Evolutionary conservation across 2,113 vertebrate genomes (phyloP).

Genomic region (Otus sunia): DNA sequence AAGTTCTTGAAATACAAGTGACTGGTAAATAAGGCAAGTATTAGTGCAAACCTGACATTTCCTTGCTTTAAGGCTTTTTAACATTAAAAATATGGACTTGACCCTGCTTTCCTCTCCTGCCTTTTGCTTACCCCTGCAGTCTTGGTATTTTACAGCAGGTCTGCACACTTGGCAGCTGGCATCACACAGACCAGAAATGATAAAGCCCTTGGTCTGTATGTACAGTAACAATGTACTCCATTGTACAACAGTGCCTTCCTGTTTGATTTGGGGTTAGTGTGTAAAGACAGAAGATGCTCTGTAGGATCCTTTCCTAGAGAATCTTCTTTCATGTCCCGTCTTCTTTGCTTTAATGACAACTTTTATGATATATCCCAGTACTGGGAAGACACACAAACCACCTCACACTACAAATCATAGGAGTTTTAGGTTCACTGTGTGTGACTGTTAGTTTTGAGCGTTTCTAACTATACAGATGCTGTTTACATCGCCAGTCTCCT

Average conservation of each 20-base stretch:
- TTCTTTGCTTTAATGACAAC: not conserved
- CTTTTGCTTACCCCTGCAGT: not conserved
- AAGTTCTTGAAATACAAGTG: not conserved
- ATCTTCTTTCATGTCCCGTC: not conserved
- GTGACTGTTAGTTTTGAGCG: not conserved
- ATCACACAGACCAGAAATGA: not conserved
- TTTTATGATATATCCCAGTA: not conserved
- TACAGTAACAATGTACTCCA: not conserved
- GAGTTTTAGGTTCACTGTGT: not conserved
- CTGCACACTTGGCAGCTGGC: not conserved
- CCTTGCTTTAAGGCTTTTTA: not conserved
- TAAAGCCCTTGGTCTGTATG: not conserved
- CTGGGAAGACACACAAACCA: not conserved
- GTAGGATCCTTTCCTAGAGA: not conserved
- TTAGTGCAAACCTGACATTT: not conserved
- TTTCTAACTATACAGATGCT: not conserved
- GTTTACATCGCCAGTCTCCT: not conserved
- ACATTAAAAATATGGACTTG: not conserved
- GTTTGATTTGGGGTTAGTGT: not conserved
- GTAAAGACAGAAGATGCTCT: not conserved
- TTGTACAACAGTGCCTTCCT: not conserved
- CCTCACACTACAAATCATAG: fast-evolving
- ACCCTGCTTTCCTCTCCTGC: not conserved
- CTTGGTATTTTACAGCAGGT: not conserved
- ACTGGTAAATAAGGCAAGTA: not conserved